These are phyloP conservation scores for Muscina levida DNA, from an alignment of 2,888 invertebrate species.

Conservation along the genomic window DNA sequence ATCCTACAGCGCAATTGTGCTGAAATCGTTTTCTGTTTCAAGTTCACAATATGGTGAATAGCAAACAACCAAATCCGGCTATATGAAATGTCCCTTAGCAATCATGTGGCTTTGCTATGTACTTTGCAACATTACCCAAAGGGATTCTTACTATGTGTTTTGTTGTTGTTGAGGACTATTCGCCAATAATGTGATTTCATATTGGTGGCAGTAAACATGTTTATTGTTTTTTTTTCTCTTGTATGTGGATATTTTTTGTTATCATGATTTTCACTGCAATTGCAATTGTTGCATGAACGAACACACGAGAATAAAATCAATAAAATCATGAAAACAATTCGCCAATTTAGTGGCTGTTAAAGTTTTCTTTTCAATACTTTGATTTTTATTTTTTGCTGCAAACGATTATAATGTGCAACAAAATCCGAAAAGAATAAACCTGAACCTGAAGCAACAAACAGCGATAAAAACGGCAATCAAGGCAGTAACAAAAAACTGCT, in stretches of 20 bases:
- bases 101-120: not conserved
- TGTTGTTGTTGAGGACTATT: not conserved
- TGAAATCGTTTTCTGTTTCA: slow-evolving; percentile 28
- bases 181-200: slow-evolving; percentile 38
- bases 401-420: slow-evolving; percentile 35
- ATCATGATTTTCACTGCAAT: slow-evolving; percentile 38
- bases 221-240: too few species aligned
- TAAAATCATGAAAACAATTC: slow-evolving; percentile 49
- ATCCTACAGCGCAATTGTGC: not conserved
- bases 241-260: slow-evolving; percentile 5
- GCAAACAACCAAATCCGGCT: slow-evolving; percentile 23
- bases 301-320: slow-evolving; percentile 20
- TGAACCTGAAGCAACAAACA: too few species aligned
- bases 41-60: slow-evolving; percentile 29
- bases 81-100: slow-evolving; percentile 51
- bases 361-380: not conserved
- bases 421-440: not conserved
- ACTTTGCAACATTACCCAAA: slow-evolving; percentile 47
- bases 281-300: slow-evolving; percentile 13
- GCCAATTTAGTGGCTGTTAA: slow-evolving; percentile 41
- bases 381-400: not conserved
- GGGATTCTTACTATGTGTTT: slow-evolving; percentile 36
- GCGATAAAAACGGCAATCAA: too few species aligned
- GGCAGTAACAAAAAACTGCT: too few species aligned
- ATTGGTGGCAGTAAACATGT: slow-evolving; percentile 11